Conservation (phyloP, 2,113 vertebrate genomes). For the Lophius piscatorius region DNA sequence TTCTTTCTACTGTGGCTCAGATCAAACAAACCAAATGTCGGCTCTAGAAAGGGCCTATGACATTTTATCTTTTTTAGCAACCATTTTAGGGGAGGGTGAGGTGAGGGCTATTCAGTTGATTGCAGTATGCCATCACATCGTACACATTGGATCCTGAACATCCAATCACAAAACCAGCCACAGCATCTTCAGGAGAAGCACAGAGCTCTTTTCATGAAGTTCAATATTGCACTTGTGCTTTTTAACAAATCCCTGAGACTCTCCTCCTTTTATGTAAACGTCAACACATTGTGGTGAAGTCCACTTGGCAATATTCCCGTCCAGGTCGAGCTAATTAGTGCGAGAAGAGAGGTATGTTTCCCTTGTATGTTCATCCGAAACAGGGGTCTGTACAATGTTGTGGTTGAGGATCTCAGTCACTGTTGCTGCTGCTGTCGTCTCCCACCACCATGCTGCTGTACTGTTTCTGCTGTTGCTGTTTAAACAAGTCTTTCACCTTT, state of each 20-base stretch:
- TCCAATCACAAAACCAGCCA: constrained; percentile 7
- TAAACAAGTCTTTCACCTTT: constrained; percentile 91
- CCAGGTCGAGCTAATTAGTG: too few relatives aligned
- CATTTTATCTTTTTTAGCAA: neutral
- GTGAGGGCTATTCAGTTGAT: too few relatives aligned
- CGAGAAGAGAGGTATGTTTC: neutral
- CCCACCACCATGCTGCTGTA: constrained; percentile 95
- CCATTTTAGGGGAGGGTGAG: too few relatives aligned
- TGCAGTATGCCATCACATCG: too few relatives aligned
- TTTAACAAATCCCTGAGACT: constrained; percentile 1
- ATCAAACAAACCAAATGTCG: too few relatives aligned
- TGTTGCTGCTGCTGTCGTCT: constrained; percentile 79
- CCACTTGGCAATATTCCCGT: constrained; percentile 4
- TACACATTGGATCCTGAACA: neutral
- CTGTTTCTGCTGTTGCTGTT: constrained; percentile 92
- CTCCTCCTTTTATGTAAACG: neutral
- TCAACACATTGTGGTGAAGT: constrained; percentile 19
- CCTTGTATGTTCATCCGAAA: constrained; percentile 5
- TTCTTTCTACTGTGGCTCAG: too few relatives aligned
- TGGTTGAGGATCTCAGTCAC: constrained; percentile 56
- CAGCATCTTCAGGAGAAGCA: constrained; percentile 19
- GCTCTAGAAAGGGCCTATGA: too few relatives aligned
- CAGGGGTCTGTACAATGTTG: neutral
- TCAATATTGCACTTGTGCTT: constrained; percentile 44
- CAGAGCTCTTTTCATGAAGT: neutral